Evolutionary conservation across 2,113 vertebrate genomes (phyloP), one percentile per base, ranked within the genome.

Genomic region (Cynopterus brachyotis): DNA sequence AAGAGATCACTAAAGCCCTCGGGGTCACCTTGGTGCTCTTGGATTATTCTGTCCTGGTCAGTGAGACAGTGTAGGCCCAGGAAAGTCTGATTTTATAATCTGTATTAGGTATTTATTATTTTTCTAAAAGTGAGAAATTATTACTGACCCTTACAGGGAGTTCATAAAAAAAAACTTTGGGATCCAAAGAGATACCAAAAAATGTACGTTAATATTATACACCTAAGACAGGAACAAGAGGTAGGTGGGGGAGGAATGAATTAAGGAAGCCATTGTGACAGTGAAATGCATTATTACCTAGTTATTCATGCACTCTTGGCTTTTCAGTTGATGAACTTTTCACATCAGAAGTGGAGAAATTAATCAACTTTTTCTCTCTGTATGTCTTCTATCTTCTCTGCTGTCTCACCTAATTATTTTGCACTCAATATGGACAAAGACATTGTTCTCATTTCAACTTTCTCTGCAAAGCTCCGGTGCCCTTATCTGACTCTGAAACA

Each of bases 291-390:
- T 97, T 95, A 93, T 95, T 97, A 85, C 93, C 93, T 92, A 80
- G 69, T 88, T 97, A 97, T 88, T 95, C 94, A 24, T 93, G 95
- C 94, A 96, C 96, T 96, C 96, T 89, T 89, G 89, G 96, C 96
- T 97, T 96, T 82, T 97, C 97, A 90, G 96, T 78, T 75, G 97
- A 83, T 98, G 97, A 98, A 97, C 98, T 98, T 97, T 98, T 98
- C 98, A 98, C 98, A 97, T 97, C 89, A 95, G 79, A 96, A 95
- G 82, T 85, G 75, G 86, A 89, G 79, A 95, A 97, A 93, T 95
- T 93, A 85, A 72, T 97, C 98, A 97, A 94, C 95, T 95, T 96
- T 97, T 62, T 82, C 93, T 88, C 96, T 67, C 78, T 15, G 35
- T 13, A 30, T 3, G 40, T 81, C 93, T 82, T 55, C 86, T 80